Evolutionary conservation across 2,888 invertebrate species (phyloP).

Genomic region (Punctoribates punctum): DNA sequence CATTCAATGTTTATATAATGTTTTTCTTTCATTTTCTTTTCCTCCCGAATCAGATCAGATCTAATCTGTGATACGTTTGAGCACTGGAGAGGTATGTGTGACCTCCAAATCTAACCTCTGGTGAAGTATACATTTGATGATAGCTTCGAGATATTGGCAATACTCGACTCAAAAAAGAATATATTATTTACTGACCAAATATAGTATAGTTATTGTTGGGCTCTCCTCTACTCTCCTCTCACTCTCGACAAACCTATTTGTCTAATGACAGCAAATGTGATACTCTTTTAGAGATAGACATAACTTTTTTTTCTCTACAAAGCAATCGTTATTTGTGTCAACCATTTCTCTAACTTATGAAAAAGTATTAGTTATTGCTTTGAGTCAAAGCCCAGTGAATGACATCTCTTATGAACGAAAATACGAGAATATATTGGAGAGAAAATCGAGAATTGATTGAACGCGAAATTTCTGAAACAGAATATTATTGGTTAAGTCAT

Average conservation of each 20-base stretch:
- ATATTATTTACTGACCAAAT: constrained; percentile 31
- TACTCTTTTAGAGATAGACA: constrained; percentile 31
- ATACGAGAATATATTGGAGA: background rate
- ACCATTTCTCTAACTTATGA: constrained; percentile 14
- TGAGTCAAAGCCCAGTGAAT: constrained; percentile 6
- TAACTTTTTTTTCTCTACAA: constrained; percentile 9
- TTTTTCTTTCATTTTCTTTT: background rate
- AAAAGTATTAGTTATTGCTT: constrained; percentile 24
- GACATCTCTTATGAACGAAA: background rate
- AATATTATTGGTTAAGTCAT: background rate
- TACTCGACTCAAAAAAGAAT: background rate
- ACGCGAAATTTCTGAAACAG: background rate
- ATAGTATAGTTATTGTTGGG: constrained; percentile 19
- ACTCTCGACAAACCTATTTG: constrained; percentile 31
- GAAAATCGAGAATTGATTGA: constrained; percentile 17
- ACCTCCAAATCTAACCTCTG: background rate
- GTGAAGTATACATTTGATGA: constrained; percentile 23
- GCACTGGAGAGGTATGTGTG: background rate
- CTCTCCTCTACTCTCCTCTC: background rate
- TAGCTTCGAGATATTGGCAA: constrained; percentile 22
- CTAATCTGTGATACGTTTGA: background rate
- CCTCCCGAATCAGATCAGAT: background rate
- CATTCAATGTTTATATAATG: too few relatives aligned
- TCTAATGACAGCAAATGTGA: constrained; percentile 33
- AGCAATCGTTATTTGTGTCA: constrained; percentile 20